Percentiles rank a stretch among this genome's conserved stretches.
Conservation (phyloP, 2,113 vertebrate species). For the Pimephales promelas region DNA sequence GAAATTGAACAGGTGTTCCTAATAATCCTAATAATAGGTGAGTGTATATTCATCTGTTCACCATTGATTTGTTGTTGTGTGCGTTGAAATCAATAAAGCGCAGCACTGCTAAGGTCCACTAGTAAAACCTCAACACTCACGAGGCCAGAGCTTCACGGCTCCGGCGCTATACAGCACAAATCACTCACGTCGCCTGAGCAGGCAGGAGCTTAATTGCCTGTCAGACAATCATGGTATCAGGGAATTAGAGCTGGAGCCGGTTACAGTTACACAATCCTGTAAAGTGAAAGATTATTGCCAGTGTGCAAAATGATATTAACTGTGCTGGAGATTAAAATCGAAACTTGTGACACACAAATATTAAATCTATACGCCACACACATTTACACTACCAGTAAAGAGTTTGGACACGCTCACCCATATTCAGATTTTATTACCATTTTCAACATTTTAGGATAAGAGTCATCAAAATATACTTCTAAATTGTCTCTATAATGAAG, state of each 20-base stretch:
- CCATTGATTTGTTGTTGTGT: constrained; percentile 25
- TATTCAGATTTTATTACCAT: too few relatives aligned
- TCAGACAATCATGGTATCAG: constrained; percentile 40
- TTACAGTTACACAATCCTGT: constrained; percentile 26
- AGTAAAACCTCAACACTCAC: neutral
- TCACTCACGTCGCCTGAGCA: constrained; percentile 21
- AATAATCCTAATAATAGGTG: too few relatives aligned
- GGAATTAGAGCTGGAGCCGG: constrained; percentile 14
- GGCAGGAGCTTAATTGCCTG: constrained; percentile 45
- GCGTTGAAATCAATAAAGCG: constrained; percentile 1
- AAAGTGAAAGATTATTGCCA: constrained; percentile 24
- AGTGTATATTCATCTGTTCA: neutral
- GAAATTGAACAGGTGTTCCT: too few relatives aligned
- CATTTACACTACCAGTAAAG: neutral
- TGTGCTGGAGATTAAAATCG: constrained; percentile 12
- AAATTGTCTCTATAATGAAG: too few relatives aligned
- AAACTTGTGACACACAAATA: constrained; percentile 8
- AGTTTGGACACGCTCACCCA: neutral
- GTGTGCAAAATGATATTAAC: neutral
- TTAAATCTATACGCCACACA: neutral
- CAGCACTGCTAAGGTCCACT: neutral
- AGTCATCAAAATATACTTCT: neutral
- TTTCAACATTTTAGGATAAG: neutral
- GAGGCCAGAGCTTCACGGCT: neutral
- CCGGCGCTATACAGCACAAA: constrained; percentile 20